Evolutionary conservation across 2,113 vertebrate genomes (phyloP).

Genomic region (Serilophus lunatus): DNA sequence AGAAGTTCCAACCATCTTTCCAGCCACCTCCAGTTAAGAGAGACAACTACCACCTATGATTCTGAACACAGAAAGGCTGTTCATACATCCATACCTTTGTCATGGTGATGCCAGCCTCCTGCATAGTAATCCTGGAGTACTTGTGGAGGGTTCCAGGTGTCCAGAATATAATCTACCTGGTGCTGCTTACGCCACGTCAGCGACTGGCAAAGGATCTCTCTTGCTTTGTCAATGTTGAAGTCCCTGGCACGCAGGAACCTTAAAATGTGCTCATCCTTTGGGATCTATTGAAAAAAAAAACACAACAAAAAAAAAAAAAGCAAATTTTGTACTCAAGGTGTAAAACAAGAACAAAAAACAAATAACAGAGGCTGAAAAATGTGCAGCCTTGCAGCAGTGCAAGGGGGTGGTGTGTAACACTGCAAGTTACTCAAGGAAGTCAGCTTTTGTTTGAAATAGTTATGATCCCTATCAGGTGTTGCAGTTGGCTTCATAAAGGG

Average conservation of each 20-base stretch:
- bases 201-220: conserved; percentile 90
- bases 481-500: not conserved
- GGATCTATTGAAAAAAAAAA: conserved; percentile 75
- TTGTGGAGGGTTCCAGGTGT: conserved; percentile 88
- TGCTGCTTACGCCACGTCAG: conserved; percentile 95
- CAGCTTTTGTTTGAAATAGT: not conserved
- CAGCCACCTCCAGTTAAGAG: not conserved
- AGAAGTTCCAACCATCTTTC: not conserved
- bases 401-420: not conserved
- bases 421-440: not conserved
- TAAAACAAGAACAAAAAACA: not conserved
- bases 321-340: not conserved
- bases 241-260: conserved; percentile 92
- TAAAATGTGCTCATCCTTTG: conserved; percentile 94
- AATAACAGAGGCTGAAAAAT: not conserved
- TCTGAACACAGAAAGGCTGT: not conserved
- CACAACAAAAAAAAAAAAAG: not conserved
- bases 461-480: not conserved
- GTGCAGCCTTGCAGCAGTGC: not conserved
- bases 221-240: conserved; percentile 92
- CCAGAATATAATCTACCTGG: conserved; percentile 91
- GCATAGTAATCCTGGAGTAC: conserved; percentile 90
- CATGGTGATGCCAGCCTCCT: conserved; percentile 95
- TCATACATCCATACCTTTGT: conserved; percentile 79
- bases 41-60: not conserved